These are phyloP conservation scores for Dinomys branickii DNA, from an alignment of 2,113 vertebrate species.

Conservation along the genomic window DNA sequence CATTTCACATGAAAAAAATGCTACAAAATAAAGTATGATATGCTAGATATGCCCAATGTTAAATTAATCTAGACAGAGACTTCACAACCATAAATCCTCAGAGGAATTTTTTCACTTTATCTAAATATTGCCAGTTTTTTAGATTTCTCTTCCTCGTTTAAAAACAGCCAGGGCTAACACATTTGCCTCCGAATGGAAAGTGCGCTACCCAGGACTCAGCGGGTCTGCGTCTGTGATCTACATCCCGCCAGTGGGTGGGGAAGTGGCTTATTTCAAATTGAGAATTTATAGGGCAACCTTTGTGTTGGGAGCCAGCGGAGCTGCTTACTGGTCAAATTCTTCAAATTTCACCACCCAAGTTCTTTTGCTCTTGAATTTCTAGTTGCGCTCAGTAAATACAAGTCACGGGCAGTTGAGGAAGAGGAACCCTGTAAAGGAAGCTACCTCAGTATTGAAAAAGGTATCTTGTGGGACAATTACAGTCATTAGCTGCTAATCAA, in stretches of 20 bases:
- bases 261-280: slow-evolving; percentile 42
- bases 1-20: neutral
- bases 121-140: neutral
- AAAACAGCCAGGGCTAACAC: neutral
- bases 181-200: neutral
- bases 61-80: neutral
- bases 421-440: neutral
- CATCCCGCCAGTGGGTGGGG: neutral
- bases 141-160: neutral
- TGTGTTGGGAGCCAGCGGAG: too few relatives aligned
- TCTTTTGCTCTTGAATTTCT: neutral
- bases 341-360: neutral
- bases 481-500: too few relatives aligned
- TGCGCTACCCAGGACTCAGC: neutral
- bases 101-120: neutral
- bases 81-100: neutral
- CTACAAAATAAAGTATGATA: neutral
- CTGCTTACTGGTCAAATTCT: too few relatives aligned
- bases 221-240: neutral
- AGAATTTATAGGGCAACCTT: neutral
- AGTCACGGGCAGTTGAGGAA: neutral
- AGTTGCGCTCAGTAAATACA: neutral
- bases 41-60: neutral
- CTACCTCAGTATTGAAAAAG: too few relatives aligned
- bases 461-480: too few relatives aligned